These are phyloP conservation scores for Dicycla oo DNA, from an alignment of 2,888 invertebrate species.

Conservation along the genomic window DNA sequence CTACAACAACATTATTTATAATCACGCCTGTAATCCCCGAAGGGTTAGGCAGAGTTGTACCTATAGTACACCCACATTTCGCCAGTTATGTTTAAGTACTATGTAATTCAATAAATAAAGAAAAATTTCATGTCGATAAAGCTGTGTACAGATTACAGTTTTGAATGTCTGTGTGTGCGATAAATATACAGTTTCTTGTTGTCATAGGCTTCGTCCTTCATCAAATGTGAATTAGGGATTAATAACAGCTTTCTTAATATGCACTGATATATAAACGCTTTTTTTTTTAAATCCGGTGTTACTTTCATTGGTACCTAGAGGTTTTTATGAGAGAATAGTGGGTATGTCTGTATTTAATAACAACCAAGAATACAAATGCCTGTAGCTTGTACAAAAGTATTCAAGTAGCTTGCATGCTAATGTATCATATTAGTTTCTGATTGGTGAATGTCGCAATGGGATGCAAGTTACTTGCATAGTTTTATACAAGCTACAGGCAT, in stretches of 20 bases:
- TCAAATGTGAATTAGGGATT: neutral
- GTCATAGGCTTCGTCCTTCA: neutral
- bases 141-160: neutral
- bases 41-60: too few relatives aligned
- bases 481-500: too few relatives aligned
- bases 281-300: neutral
- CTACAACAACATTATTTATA: too few relatives aligned
- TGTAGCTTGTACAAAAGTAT: too few relatives aligned
- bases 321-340: neutral
- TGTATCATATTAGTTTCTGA: too few relatives aligned
- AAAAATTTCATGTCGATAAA: neutral
- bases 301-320: neutral
- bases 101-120: neutral
- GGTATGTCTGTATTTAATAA: neutral
- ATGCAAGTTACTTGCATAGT: too few relatives aligned
- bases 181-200: neutral
- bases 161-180: neutral
- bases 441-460: too few relatives aligned
- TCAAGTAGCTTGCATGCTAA: too few relatives aligned
- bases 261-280: neutral
- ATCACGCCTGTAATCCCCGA: too few relatives aligned
- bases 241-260: neutral
- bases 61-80: too few relatives aligned
- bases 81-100: too few relatives aligned
- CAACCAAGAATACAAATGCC: too few relatives aligned